Conservation (phyloP, 2,888 invertebrate genomes). For the Lasioglossum pauxillum region DNA sequence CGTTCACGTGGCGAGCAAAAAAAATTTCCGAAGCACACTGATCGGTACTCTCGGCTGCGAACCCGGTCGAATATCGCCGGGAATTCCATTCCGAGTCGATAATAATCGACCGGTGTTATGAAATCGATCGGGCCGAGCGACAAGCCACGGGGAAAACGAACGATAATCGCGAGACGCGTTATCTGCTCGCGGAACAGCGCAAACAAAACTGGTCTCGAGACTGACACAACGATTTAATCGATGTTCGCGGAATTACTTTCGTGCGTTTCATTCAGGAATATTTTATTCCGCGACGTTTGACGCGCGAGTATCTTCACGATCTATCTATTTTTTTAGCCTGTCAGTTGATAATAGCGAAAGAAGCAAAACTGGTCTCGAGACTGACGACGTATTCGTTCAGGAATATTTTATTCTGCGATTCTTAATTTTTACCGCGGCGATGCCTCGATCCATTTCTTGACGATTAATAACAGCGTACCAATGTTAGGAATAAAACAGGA, state of each 20-base stretch:
- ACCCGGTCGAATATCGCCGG: conserved; percentile 24
- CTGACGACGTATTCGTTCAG: too few relatives aligned
- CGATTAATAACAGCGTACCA: too few relatives aligned
- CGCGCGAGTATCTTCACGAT: not conserved
- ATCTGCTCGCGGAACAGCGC: not conserved
- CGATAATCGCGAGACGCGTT: conserved; percentile 19
- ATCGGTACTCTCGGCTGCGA: not conserved
- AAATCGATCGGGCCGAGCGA: conserved; percentile 19
- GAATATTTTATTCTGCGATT: too few relatives aligned
- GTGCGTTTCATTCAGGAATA: not conserved
- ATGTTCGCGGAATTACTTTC: not conserved
- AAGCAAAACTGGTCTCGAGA: not conserved
- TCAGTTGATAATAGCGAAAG: not conserved
- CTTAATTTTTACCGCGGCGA: too few relatives aligned
- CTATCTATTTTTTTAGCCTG: not conserved
- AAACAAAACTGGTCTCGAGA: not conserved
- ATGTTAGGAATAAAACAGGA: too few relatives aligned
- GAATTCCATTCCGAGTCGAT: conserved; percentile 27
- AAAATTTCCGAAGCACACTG: not conserved
- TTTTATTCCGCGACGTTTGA: not conserved
- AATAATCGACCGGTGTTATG: conserved; percentile 17
- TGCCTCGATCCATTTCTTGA: too few relatives aligned
- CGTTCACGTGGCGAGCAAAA: not conserved
- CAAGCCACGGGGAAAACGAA: not conserved
- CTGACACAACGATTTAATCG: conserved; percentile 2